These are phyloP conservation scores for Bimastos eiseni DNA, from an alignment of 2,888 invertebrate genomes.

Conservation along the genomic window DNA sequence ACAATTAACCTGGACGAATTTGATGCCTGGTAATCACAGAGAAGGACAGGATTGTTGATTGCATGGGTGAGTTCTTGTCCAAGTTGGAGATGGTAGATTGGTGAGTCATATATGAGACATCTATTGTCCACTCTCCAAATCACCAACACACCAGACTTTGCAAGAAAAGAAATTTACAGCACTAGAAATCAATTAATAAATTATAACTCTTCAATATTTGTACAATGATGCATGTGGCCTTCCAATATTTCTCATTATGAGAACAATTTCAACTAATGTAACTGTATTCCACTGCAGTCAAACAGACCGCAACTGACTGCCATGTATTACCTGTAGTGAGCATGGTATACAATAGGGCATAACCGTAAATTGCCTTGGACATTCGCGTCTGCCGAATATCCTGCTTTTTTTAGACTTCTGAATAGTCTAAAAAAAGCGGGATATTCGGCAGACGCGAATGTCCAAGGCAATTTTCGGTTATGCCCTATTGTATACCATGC, in stretches of 20 bases:
- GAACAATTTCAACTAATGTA: neutral
- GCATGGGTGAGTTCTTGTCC: neutral
- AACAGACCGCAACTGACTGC: neutral
- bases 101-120: neutral
- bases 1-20: neutral
- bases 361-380: too few relatives aligned
- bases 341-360: too few relatives aligned
- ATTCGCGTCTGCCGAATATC: too few relatives aligned
- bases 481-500: too few relatives aligned
- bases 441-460: too few relatives aligned
- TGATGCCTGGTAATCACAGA: neutral
- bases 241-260: too few relatives aligned
- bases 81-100: neutral
- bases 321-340: too few relatives aligned
- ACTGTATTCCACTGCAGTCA: neutral
- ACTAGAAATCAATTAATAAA: neutral
- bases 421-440: too few relatives aligned
- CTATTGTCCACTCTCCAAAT: constrained; percentile 14
- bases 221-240: neutral
- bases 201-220: neutral
- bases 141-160: neutral
- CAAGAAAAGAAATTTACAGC: neutral
- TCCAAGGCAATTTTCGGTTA: too few relatives aligned
- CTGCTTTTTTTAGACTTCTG: too few relatives aligned
- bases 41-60: neutral